phyloP scores from a whole-genome alignment of 2,113 vertebrate species.

The Hemibagrus wyckioides region DNA sequence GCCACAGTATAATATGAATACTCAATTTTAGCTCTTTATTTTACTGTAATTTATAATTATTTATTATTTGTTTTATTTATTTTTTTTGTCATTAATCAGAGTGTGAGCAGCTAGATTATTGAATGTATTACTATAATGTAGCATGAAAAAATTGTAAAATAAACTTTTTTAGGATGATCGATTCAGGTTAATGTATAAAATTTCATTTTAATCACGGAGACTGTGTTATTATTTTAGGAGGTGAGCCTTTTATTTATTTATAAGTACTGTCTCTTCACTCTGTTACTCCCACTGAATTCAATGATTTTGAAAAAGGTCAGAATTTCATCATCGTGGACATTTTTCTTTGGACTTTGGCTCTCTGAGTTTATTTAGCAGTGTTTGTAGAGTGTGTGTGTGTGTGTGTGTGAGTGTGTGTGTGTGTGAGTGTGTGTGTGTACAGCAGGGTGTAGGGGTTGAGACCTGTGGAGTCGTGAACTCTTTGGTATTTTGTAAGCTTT shows the following conservation, averaged over 20 bases:
- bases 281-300: not conserved
- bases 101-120: not conserved
- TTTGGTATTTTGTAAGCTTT: not conserved
- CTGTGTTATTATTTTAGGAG: not conserved
- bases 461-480: not conserved
- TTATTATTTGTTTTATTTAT: not conserved
- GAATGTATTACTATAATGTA: no score
- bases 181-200: not conserved
- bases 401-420: conserved; percentile 9
- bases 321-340: not conserved
- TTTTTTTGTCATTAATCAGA: not conserved
- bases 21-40: not conserved
- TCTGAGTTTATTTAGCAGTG: conserved; percentile 13
- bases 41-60: not conserved
- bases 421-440: not conserved
- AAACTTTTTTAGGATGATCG: not conserved
- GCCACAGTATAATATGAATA: no score
- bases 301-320: not conserved
- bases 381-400: not conserved
- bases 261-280: not conserved
- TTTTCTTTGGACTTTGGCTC: conserved; percentile 34
- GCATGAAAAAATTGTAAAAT: not conserved
- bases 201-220: not conserved
- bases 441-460: conserved; percentile 31
- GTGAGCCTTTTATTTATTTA: not conserved